Evolutionary conservation across 2,113 vertebrate genomes (phyloP).

Genomic region (Coreoperca whiteheadi): DNA sequence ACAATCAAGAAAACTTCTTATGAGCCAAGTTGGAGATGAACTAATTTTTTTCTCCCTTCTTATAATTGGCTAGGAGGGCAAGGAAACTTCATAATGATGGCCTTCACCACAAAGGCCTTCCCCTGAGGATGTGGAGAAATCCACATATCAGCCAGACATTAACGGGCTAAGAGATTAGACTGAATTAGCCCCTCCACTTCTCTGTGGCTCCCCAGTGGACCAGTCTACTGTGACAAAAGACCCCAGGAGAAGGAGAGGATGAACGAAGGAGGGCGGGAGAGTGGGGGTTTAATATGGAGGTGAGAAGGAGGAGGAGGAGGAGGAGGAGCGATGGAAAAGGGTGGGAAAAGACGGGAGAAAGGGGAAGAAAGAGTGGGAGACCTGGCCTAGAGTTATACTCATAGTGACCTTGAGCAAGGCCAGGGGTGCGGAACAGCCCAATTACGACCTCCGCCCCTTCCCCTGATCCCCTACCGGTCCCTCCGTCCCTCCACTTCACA

Average conservation of each 20-base stretch:
- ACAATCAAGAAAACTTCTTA: conserved; percentile 70
- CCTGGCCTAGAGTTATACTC: conserved; percentile 68
- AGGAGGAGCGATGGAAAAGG: conserved; percentile 20
- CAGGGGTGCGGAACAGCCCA: conserved; percentile 79
- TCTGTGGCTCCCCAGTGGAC: conserved; percentile 67
- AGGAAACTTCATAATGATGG: conserved; percentile 81
- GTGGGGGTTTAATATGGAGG: conserved; percentile 36
- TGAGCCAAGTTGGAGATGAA: conserved; percentile 68
- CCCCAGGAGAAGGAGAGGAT: conserved; percentile 69
- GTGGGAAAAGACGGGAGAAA: conserved; percentile 26
- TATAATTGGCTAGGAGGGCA: conserved; percentile 82
- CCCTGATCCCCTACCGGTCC: conserved; percentile 69
- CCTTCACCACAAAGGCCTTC: conserved; percentile 81
- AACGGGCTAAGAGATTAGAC: conserved; percentile 81
- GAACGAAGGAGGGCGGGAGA: conserved; percentile 38
- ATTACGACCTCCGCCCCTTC: conserved; percentile 81
- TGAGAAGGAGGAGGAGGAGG: background rate
- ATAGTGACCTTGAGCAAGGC: conserved; percentile 80
- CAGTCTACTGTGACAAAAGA: conserved; percentile 75
- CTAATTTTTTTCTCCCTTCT: conserved; percentile 71
- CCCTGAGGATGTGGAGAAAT: conserved; percentile 76
- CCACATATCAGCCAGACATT: conserved; percentile 83
- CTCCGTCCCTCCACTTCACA: conserved; percentile 67
- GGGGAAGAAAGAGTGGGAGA: conserved; percentile 50
- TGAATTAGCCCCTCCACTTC: conserved; percentile 81